Percentiles rank a stretch among this genome's conserved stretches.
These are phyloP conservation scores for Eonycteris spelaea DNA, from an alignment of 2,113 vertebrate species.

Conservation along the genomic window DNA sequence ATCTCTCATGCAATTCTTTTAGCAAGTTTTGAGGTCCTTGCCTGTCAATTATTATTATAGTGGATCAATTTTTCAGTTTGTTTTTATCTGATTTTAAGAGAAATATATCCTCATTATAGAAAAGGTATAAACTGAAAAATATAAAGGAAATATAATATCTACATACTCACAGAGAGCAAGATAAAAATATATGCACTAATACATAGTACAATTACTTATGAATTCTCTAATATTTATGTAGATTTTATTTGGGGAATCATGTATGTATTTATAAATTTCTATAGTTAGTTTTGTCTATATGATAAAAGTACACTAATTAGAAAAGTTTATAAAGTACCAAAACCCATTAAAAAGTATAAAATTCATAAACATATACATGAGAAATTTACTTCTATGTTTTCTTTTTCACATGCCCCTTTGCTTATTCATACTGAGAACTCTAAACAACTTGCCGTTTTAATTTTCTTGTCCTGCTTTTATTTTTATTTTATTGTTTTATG, in stretches of 20 bases:
- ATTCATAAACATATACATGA: neutral
- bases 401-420: neutral
- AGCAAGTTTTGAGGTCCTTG: neutral
- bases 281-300: neutral
- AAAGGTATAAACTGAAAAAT: neutral
- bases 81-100: neutral
- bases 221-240: neutral
- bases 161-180: neutral
- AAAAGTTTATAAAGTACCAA: neutral
- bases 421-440: neutral
- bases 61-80: neutral
- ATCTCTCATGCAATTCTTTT: neutral
- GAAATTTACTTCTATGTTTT: neutral
- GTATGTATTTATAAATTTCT: neutral
- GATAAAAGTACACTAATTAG: neutral
- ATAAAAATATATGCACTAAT: neutral
- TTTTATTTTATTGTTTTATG: neutral
- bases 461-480: neutral
- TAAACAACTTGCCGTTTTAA: neutral
- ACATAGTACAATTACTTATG: neutral
- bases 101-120: neutral
- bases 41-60: neutral
- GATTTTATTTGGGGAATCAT: neutral
- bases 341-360: neutral
- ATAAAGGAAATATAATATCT: neutral